Base-by-base conservation (phyloP, 2,888 invertebrate genomes). In the Rotaria macrura region DNA sequence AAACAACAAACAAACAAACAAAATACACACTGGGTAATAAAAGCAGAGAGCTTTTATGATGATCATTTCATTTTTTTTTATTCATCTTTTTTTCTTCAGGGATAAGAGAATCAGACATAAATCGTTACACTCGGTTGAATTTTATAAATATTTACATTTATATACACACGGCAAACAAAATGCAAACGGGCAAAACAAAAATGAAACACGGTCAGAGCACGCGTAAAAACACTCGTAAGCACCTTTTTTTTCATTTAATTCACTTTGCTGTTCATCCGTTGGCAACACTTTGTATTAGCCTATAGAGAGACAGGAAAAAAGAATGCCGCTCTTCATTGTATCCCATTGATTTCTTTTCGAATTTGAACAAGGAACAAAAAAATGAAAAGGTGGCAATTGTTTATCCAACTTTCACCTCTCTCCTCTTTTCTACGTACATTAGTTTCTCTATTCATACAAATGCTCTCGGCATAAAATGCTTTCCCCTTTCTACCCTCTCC, bases 111-210 rank as follows among this genome's bases (percentile, higher is more conserved):
- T 65, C 34, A 65, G 65, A 65, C 14, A 34, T 65, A 29, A 65
- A 34, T 65, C 65, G 65, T 65, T 65, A 65, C 34, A 34, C 17
- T 34, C 34, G 5, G 34, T 65, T 65, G 34, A 34, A 65, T 65
- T 65, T 65, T 65, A 17, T 65, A 65, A 17, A 65, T 65, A 65
- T 57, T 5, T 65, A 65, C n/a, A n/a, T 57, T n/a, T 57, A 57
- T 57, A 34, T 65, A 65, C 65, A 65, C 65, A 65, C 65, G 65
- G 65, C 65, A 65, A 65, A 65, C 65, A 65, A 65, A 65, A 65
- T 65, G 65, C 65, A 65, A 65, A 65, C 65, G 65, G 65, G 65
- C 65, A 65, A 65, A 65, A 65, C 65, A 65, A 65, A 65, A 34
- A 65, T 65, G 7, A 65, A 65, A 65, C 65, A 65, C 65, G 29